Evolutionary conservation across 2,797 vertebrate species (phyloP), one percentile per base, ranked within the genome.

Genomic region (Notamacropus eugenii): DNA sequence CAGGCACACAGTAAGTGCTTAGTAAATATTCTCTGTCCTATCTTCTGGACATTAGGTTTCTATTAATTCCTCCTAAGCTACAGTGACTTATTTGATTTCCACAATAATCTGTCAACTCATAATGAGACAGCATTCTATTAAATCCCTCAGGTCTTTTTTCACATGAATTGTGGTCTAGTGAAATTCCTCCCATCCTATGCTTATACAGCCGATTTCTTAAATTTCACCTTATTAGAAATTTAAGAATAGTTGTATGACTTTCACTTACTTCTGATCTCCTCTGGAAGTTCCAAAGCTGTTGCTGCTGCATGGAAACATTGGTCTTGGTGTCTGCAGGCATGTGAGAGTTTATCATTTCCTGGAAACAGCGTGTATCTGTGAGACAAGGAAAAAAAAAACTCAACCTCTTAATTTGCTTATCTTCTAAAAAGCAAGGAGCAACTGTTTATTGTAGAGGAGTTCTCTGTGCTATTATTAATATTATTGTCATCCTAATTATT

Each of bases 351-450:
- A 19, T 22, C 24, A 13, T 67, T 54, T 74, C 58, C 93, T 96
- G 96, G 94, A 99, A 97, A 95, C 74, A 98, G 55, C 96, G 97
- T 27, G 95, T 98, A 0, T 99, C 98, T 99, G 97, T 92, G 94
- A 96, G 95, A 91, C 96, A 92, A 96, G 92, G 96, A 97, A 93
- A 91, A n/a, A 28, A 13, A 82, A 56, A n/a, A 46, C 57, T 54
- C n/a, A 5, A 19, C 22, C 22, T 90, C 5, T 55, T 27, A 50
- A 27, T 87, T 11, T 50, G 74, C 8, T 87, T 22, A 46, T 40
- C 40, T 50, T 46, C 74, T 40, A 74, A 74, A 62, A 74, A 40
- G 4, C 62, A 74, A 74, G 34, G 34, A 74, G 34, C 34, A 67
- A n/a, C n/a, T 67, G 31, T 67, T 67, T 34, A 67, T 16, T 16